Base-by-base conservation (phyloP, 1,140 invertebrate species). In the Pachyrhynchus sulphureomaculatus region DNA sequence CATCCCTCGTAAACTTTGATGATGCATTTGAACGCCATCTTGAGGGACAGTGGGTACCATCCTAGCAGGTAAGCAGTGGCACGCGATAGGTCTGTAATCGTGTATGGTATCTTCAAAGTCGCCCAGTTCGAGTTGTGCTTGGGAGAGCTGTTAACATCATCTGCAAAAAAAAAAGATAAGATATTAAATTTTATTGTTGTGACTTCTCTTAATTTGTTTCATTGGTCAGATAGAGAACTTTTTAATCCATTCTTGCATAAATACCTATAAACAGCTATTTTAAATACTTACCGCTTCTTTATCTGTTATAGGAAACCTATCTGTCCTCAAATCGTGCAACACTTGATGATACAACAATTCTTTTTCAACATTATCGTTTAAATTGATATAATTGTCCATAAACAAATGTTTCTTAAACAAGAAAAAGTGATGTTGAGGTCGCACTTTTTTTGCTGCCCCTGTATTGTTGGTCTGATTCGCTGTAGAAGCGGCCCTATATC, bases 301-400 rank as follows among this genome's bases (percentile, higher is more conserved):
- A 68, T 92, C 90, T 17, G 91, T 91, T 23, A 96, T 88, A 0
- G 93, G 94, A 71, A 95, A 92, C 15, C 92, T 82, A 79, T 97
- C 93, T 55, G 90, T 91, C 59, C 93, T 82, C 15, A 98, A 83
- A 71, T 91, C 88, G 72, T 95, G 91, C 39, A 97, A 79, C 24
- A 96, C 88, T 80, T 98, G 95, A 79, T 97, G 93, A 78, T 96
- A 96, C n/a, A 98, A 76, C 18, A 98, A 79, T 77, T 98, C 94
- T 76, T 96, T 95, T 78, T 98, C 95, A 1, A 97, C 92, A 0
- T 89, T 88, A 78, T 95, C 92, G 52, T 85, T 87, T 64, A 87
- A 79, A 77, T 92, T 92, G 75, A 93, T 88, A 72, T 85, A 96
- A 60, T 85, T 86, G 79, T 88, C 92, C 68, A 90, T 83, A 79